Percentiles rank a stretch among this genome's conserved stretches.
These are phyloP conservation scores for Paracyprichromis sp. DNA, from an alignment of 2,113 vertebrate species.

Conservation along the genomic window DNA sequence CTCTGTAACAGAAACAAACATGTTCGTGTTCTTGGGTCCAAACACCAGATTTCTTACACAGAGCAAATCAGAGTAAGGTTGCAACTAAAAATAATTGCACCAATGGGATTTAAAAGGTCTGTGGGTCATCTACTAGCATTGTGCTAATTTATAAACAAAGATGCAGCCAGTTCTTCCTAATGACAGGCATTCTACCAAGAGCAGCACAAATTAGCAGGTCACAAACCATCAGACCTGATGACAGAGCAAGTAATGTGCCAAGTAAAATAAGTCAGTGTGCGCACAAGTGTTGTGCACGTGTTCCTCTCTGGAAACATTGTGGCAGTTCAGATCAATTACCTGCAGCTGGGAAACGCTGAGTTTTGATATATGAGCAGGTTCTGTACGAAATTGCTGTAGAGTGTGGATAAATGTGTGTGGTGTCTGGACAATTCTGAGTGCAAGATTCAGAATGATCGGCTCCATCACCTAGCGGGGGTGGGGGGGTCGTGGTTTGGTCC, in stretches of 20 bases:
- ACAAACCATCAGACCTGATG: background rate
- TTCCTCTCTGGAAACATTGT: background rate
- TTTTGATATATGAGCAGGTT: background rate
- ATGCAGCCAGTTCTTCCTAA: background rate
- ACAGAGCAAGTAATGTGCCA: background rate
- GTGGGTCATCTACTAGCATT: background rate
- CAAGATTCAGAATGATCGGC: background rate
- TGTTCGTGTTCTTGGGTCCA: background rate
- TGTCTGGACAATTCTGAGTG: rapidly evolving
- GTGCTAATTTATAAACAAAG: background rate
- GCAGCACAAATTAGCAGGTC: background rate
- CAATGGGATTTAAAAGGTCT: background rate
- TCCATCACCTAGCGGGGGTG: rapidly evolving
- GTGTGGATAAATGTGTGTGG: background rate
- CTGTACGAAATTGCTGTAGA: background rate
- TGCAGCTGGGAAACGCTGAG: background rate
- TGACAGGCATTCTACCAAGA: background rate
- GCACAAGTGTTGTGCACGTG: background rate
- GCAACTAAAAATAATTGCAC: background rate
- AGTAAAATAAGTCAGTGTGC: background rate
- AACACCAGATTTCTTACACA: background rate
- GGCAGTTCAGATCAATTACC: background rate
- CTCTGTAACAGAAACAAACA: background rate
- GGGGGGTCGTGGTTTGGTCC: background rate
- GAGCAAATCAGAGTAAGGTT: background rate